Base-by-base conservation (phyloP, 2,113 vertebrate species). In the Tor tambroides region DNA sequence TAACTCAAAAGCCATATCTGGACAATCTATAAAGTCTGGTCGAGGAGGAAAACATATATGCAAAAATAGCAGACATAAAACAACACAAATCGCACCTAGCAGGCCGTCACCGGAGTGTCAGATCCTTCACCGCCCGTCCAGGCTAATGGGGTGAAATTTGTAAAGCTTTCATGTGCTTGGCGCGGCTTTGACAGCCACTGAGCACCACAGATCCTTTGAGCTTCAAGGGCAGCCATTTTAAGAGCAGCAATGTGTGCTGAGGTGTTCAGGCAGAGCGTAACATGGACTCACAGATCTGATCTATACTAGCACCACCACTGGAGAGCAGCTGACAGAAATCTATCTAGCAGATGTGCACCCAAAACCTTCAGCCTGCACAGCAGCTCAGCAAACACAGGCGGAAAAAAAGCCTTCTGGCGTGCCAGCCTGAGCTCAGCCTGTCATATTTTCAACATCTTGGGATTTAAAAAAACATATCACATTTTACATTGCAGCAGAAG, bases 171-270 rank as follows among this genome's bases (percentile, higher is more conserved):
- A 97, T 96, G 95, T 96, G 92, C 95, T 96, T 61, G 56, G 56
- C 23, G 8, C 21, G 21, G 7, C 56, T 96, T 94, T 93, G 94
- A 96, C 96, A 95, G 95, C 94, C 94, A 92, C 95, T 95, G 96
- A 97, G 96, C 96, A 94, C 95, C 95, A 95, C 96, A 96, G 95
- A 93, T 97, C 97, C 96, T 97, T 95, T 91, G 94, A 96, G 96
- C 96, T 96, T 95, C 93, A 95, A 95, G 93, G 96, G 96, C 96
- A 97, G 97, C 97, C 97, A 99, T 99, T 98, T 99, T 98, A 99
- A 95, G 92, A 92, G 96, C 96, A 94, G 95, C 92, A 91, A 71
- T 12, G 32, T 90, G 88, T 92, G 90, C 92, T 93, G 93, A 95
- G 95, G 94, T 95, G 93, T 95, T 95, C 94, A 91, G 94, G 93